These are phyloP conservation scores for Alloplasta piceator DNA, from an alignment of 2,888 invertebrate genomes.

Conservation along the genomic window DNA sequence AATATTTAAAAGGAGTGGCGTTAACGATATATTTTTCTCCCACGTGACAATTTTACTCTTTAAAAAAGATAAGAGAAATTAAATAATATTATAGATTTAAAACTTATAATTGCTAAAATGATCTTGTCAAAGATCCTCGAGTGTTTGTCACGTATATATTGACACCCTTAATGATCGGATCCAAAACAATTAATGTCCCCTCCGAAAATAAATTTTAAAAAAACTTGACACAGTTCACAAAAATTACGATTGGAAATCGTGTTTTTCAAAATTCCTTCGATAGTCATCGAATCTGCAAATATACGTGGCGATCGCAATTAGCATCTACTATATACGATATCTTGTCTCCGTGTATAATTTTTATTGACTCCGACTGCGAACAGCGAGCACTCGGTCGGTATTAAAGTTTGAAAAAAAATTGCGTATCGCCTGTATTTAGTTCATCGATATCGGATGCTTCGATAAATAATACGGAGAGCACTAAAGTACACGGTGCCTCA, in stretches of 20 bases:
- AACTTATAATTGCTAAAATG: no score
- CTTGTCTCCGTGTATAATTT: slow-evolving; percentile 34
- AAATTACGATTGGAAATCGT: background rate
- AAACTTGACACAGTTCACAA: background rate
- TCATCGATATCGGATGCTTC: slow-evolving; percentile 33
- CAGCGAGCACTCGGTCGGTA: background rate
- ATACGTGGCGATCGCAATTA: slow-evolving; percentile 29
- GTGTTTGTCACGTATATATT: no score
- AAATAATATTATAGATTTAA: no score
- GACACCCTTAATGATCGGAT: no score
- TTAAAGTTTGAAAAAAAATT: slow-evolving; percentile 16
- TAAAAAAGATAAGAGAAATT: no score
- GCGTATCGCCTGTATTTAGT: slow-evolving; percentile 28
- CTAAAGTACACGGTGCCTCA: slow-evolving; percentile 37
- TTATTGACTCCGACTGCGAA: slow-evolving; percentile 30
- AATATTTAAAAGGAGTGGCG: no score
- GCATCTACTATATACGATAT: slow-evolving; percentile 26
- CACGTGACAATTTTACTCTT: no score
- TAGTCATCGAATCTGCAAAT: background rate
- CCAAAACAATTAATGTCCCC: no score
- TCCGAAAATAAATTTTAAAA: background rate
- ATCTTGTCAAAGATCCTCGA: no score
- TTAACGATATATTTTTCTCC: no score
- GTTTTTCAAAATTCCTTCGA: background rate
- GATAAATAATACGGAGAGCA: slow-evolving; percentile 52